phyloP scores from a whole-genome alignment of 2,797 vertebrate species.

The Leuciscus waleckii region DNA sequence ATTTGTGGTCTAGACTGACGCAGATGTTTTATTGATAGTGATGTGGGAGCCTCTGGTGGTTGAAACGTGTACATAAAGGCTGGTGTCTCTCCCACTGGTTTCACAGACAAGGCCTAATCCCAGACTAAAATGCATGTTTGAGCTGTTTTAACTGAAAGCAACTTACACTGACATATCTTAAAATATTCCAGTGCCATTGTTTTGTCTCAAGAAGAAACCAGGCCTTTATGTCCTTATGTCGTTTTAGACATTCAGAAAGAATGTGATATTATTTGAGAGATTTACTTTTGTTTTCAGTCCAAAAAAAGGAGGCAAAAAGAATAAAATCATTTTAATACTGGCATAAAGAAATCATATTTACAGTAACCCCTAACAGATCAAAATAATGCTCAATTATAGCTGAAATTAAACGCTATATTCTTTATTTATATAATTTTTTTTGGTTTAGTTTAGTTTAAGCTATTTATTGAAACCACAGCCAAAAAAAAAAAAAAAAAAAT shows the following conservation, averaged over 20 bases:
- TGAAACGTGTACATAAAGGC: background rate
- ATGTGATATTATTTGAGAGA: background rate
- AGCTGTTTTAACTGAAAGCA: no score
- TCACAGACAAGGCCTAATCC: no score
- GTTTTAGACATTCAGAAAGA: background rate
- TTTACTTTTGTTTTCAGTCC: background rate
- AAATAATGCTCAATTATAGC: background rate
- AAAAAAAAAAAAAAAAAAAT: background rate
- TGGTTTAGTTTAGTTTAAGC: background rate
- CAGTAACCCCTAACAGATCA: background rate
- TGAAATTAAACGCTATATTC: background rate
- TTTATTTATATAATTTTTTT: constrained; percentile 3
- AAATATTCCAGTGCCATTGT: background rate
- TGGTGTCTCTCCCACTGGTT: background rate
- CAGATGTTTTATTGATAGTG: background rate
- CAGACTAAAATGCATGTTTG: no score
- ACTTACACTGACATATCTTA: no score
- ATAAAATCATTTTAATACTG: background rate
- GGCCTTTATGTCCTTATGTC: background rate
- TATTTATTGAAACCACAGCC: background rate
- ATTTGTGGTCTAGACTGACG: background rate
- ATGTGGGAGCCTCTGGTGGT: constrained; percentile 44
- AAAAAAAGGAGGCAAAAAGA: background rate
- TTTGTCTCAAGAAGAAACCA: background rate
- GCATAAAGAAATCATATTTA: background rate